Percentiles rank a stretch among this genome's conserved stretches.
These are phyloP conservation scores for Brachypodius melanocephalos DNA, from an alignment of 2,113 vertebrate species.

Conservation along the genomic window DNA sequence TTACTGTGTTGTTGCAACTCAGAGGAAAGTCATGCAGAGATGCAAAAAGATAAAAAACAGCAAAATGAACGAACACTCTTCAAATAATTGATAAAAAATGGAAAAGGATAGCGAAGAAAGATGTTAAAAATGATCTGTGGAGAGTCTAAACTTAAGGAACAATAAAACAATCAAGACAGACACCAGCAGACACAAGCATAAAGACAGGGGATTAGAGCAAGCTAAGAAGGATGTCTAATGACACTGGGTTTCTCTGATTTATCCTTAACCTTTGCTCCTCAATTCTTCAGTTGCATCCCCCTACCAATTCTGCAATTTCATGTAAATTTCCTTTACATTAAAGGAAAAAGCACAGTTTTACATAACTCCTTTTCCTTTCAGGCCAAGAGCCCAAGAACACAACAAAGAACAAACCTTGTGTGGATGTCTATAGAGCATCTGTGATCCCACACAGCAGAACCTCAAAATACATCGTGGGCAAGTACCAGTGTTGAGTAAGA, in stretches of 20 bases:
- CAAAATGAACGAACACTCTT: neutral
- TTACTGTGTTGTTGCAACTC: neutral
- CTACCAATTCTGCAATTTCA: neutral
- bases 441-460: constrained; percentile 85
- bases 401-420: constrained; percentile 73
- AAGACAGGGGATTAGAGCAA: neutral
- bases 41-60: neutral
- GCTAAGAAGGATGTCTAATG: neutral
- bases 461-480: constrained; percentile 90
- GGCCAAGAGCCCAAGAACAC: neutral
- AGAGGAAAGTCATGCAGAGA: neutral
- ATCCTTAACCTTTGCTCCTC: neutral
- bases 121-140: neutral
- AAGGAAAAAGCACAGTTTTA: neutral
- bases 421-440: constrained; percentile 77
- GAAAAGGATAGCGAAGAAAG: neutral
- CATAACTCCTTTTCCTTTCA: neutral
- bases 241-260: neutral
- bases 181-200: neutral
- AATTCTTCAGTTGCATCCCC: neutral
- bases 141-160: neutral
- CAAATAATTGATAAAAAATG: neutral
- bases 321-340: neutral
- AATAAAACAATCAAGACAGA: neutral
- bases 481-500: constrained; percentile 82